A percentile compares a stretch with the other conserved stretches of the same genome.
phyloP scores from a whole-genome alignment of 2,113 vertebrate species.

The Natator depressus region DNA sequence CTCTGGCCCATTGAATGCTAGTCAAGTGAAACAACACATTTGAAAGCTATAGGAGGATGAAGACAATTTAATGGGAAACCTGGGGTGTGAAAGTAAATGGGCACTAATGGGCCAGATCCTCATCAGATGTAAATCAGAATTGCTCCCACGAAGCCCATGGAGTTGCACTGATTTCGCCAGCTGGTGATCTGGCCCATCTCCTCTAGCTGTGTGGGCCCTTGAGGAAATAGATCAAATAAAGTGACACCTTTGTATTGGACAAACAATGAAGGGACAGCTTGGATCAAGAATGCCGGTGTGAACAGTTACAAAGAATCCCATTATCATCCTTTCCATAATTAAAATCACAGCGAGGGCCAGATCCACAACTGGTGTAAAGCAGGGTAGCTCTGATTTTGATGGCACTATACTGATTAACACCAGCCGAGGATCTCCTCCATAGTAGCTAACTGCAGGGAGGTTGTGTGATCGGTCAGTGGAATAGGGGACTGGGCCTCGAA shows the following conservation, averaged over 20 bases:
- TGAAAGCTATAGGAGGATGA: background rate
- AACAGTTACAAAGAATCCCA: background rate
- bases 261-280: rapidly evolving
- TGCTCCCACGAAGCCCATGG: background rate
- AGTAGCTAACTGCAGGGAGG: background rate
- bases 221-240: background rate
- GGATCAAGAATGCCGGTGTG: background rate
- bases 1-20: background rate
- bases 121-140: background rate
- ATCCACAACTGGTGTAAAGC: background rate
- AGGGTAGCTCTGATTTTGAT: background rate
- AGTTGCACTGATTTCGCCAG: background rate
- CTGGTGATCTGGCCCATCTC: background rate
- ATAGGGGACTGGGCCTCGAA: background rate
- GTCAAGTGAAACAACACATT: rapidly evolving
- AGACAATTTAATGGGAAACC: background rate
- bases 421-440: background rate
- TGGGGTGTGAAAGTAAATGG: background rate
- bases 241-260: rapidly evolving
- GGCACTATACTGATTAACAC: background rate
- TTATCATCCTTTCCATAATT: background rate
- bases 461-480: background rate
- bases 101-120: background rate
- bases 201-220: background rate
- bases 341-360: background rate